phyloP scores from a whole-genome alignment of 2,888 invertebrate genomes.

The Rhamphomyia laevipes region DNA sequence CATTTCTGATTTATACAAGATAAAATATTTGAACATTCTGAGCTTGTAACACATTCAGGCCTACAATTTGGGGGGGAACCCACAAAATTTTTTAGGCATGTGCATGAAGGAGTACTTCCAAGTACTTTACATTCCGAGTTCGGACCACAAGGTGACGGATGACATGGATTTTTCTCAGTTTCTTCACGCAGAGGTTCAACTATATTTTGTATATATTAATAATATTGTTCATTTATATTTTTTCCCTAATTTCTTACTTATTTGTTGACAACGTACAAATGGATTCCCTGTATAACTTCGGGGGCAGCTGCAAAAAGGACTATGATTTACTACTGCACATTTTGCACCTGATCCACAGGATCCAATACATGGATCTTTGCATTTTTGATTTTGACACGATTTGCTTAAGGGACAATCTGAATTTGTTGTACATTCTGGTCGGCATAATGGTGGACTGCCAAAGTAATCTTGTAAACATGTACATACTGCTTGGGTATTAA shows the following conservation, averaged over 20 bases:
- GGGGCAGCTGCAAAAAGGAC: slow-evolving; percentile 58
- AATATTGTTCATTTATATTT: no score
- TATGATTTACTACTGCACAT: slow-evolving; percentile 62
- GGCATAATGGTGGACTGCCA: slow-evolving; percentile 60
- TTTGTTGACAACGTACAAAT: slow-evolving; percentile 44
- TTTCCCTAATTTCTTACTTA: slow-evolving; percentile 23
- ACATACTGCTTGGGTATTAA: slow-evolving; percentile 52
- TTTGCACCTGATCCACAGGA: slow-evolving; percentile 58
- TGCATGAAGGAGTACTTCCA: slow-evolving; percentile 40
- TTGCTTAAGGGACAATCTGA: slow-evolving; percentile 54
- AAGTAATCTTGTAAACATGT: slow-evolving; percentile 50
- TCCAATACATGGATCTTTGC: slow-evolving; percentile 61
- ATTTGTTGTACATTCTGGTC: slow-evolving; percentile 60
- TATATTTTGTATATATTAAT: slow-evolving; percentile 11
- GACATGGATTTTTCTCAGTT: slow-evolving; percentile 41
- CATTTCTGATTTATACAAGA: slow-evolving; percentile 49
- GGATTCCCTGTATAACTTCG: slow-evolving; percentile 57
- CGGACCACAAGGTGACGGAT: slow-evolving; percentile 58
- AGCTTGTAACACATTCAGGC: slow-evolving; percentile 52
- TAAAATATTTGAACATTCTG: slow-evolving; percentile 46
- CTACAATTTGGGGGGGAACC: slow-evolving; percentile 54
- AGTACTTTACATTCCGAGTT: slow-evolving; percentile 52
- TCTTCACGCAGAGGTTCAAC: slow-evolving; percentile 22
- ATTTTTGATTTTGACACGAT: slow-evolving; percentile 61
- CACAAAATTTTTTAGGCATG: slow-evolving; percentile 45